Conservation (phyloP, 1,140 invertebrate genomes). For the Wiebesia pumilae region DNA sequence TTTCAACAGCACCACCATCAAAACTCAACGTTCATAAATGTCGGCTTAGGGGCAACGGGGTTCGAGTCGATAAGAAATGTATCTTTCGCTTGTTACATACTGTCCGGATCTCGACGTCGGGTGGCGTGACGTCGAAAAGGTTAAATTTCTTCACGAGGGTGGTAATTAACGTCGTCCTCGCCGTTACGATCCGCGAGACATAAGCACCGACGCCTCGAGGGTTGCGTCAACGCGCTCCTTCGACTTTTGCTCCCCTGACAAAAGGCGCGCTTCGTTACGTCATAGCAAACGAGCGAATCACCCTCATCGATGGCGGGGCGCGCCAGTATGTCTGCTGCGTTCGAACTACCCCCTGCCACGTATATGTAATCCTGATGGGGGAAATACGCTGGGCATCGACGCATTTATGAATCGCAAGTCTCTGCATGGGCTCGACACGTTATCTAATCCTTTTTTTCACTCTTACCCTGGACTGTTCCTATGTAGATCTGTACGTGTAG, state of each 20-base stretch:
- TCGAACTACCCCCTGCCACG: conserved; percentile 5
- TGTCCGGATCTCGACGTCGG: conserved; percentile 67
- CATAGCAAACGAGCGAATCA: conserved; percentile 57
- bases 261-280: conserved; percentile 73
- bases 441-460: no score
- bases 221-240: neutral
- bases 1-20: conserved; percentile 55
- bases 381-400: conserved; percentile 68
- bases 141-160: conserved; percentile 65
- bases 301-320: neutral
- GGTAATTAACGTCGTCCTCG: conserved; percentile 51
- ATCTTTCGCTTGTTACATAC: conserved; percentile 51
- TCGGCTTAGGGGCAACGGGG: neutral
- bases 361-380: conserved; percentile 62
- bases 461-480: no score
- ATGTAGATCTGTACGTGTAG: no score
- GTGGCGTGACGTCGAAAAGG: conserved; percentile 70
- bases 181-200: neutral
- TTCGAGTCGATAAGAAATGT: neutral
- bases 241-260: conserved; percentile 63
- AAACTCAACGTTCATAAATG: conserved; percentile 54
- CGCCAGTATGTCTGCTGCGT: conserved; percentile 28
- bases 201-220: neutral
- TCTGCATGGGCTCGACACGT: neutral
- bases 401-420: conserved; percentile 55